Conservation (phyloP, 2,113 vertebrate genomes). For the Alethe diademata region DNA sequence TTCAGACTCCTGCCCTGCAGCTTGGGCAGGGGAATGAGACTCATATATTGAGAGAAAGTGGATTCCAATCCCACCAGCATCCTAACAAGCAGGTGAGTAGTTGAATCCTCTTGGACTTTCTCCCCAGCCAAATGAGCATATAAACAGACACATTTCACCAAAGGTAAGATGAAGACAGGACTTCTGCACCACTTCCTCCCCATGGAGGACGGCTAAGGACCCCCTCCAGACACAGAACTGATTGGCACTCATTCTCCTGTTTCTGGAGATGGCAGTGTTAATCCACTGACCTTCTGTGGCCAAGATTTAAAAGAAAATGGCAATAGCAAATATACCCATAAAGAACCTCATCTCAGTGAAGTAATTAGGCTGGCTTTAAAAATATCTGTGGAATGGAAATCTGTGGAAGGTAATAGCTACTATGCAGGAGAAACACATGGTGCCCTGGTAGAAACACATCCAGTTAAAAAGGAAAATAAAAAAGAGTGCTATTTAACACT, state of each 20-base stretch:
- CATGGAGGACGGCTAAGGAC: accelerated
- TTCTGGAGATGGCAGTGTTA: neutral
- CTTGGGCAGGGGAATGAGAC: neutral
- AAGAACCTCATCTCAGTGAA: neutral
- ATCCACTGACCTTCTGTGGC: neutral
- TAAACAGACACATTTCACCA: neutral
- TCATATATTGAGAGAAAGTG: accelerated
- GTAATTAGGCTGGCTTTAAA: neutral
- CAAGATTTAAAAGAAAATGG: neutral
- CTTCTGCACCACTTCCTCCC: neutral
- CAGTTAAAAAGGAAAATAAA: neutral
- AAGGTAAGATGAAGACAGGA: neutral
- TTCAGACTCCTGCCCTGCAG: neutral
- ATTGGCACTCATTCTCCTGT: neutral
- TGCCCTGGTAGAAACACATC: neutral
- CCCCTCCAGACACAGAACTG: neutral
- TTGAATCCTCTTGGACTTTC: neutral
- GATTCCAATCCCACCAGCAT: neutral
- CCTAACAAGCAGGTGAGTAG: neutral
- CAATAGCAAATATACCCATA: neutral
- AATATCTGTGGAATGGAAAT: neutral
- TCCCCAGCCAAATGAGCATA: neutral
- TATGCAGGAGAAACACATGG: neutral
- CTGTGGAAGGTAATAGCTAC: neutral
- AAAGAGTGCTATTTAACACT: neutral